These are phyloP conservation scores for Brachionus calyciflorus DNA, from an alignment of 1,140 invertebrate species.

Conservation along the genomic window DNA sequence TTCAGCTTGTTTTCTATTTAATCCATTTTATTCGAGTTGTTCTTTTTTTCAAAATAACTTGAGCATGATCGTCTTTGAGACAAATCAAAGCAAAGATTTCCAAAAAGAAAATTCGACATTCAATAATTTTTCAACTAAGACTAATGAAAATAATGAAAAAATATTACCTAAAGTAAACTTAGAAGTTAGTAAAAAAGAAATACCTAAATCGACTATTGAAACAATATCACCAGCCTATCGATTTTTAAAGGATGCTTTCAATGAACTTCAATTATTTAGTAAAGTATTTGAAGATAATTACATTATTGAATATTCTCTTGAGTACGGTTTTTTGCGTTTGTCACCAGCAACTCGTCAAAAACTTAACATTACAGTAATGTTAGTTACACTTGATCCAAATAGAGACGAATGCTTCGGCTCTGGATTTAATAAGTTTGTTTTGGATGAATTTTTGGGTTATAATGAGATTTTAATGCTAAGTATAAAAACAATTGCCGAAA, in stretches of 20 bases:
- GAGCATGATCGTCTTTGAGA: too few relatives aligned
- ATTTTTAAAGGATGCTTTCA: slow-evolving; percentile 5
- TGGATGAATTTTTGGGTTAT: slow-evolving; percentile 89
- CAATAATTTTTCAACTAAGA: neutral
- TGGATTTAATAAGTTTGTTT: slow-evolving; percentile 78
- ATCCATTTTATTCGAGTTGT: too few relatives aligned
- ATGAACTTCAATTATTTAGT: slow-evolving; percentile 33
- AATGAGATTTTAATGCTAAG: slow-evolving; percentile 94
- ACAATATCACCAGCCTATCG: slow-evolving; percentile 13
- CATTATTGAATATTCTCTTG: slow-evolving; percentile 93
- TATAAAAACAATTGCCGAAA: slow-evolving; percentile 87
- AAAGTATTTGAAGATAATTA: slow-evolving; percentile 75
- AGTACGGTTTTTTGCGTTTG: slow-evolving; percentile 90
- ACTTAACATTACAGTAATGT: slow-evolving; percentile 85
- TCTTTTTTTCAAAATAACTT: too few relatives aligned
- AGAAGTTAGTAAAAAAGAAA: slow-evolving; percentile 25
- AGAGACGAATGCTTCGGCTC: slow-evolving; percentile 78
- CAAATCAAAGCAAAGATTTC: neutral
- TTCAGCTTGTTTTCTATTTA: too few relatives aligned
- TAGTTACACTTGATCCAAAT: slow-evolving; percentile 71
- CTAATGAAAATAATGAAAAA: neutral
- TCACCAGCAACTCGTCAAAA: slow-evolving; percentile 76
- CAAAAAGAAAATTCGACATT: neutral
- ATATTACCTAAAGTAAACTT: neutral
- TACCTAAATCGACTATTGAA: slow-evolving; percentile 44